Conservation (phyloP, 35 echinoderm and acorn worm genomes). For the Apostichopus parvimensis region DNA sequence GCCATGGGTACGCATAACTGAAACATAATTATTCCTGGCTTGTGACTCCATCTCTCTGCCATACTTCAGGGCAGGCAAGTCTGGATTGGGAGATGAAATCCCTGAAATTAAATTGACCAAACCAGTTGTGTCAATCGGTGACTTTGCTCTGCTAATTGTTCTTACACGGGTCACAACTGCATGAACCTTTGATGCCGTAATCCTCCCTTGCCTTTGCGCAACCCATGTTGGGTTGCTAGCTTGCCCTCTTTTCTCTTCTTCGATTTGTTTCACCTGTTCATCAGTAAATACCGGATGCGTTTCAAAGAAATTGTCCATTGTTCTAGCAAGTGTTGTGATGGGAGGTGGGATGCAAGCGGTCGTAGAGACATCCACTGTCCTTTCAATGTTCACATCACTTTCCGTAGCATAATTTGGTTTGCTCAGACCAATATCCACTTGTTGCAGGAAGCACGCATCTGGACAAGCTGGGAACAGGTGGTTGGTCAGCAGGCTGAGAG, state of each 20-base stretch:
- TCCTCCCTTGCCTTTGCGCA: slow-evolving; percentile 8
- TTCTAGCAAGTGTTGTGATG: not conserved
- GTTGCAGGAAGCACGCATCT: not conserved
- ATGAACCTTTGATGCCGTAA: slow-evolving; percentile 55
- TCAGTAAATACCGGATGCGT: not conserved
- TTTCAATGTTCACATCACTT: not conserved
- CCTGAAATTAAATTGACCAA: no score
- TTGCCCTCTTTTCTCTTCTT: slow-evolving; percentile 66
- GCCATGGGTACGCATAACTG: not conserved
- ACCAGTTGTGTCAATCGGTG: no score
- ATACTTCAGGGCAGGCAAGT: no score
- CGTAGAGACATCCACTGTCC: not conserved
- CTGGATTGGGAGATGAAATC: slow-evolving; percentile 25
- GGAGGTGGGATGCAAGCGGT: not conserved
- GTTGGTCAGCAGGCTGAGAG: not conserved
- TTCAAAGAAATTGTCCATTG: not conserved
- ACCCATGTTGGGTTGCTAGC: slow-evolving; percentile 51
- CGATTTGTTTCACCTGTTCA: slow-evolving; percentile 38
- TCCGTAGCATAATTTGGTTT: not conserved
- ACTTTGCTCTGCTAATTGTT: slow-evolving; percentile 23
- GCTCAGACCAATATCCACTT: not conserved
- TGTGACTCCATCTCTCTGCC: slow-evolving; percentile 15
- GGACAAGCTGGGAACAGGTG: not conserved
- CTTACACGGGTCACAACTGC: slow-evolving; percentile 48
- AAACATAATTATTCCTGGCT: slow-evolving; percentile 39